A percentile compares a stretch with the other conserved stretches of the same genome.
Conservation (phyloP, 2,113 vertebrate species). For the Procavia capensis region DNA sequence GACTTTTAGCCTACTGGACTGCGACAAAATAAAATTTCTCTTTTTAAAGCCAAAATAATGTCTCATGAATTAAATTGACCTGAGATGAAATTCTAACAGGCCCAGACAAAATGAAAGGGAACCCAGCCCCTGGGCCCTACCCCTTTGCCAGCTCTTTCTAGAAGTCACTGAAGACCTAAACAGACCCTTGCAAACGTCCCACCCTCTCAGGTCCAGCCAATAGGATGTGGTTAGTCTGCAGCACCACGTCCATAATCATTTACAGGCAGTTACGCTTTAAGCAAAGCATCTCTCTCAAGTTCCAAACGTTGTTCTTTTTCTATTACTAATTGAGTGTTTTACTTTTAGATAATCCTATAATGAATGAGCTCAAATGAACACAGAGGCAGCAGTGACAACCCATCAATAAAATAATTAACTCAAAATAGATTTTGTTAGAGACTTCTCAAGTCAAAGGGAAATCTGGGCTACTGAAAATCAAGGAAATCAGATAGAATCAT, state of each 20-base stretch:
- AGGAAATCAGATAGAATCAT: slow-evolving; percentile 59
- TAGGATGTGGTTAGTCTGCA: neutral
- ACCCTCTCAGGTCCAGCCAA: neutral
- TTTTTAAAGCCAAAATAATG: no score
- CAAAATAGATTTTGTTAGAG: slow-evolving; percentile 65
- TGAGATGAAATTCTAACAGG: slow-evolving; percentile 25
- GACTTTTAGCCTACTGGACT: no score
- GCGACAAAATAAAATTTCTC: no score
- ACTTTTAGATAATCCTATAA: slow-evolving; percentile 74
- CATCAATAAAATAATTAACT: slow-evolving; percentile 75
- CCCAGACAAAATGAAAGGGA: slow-evolving; percentile 25
- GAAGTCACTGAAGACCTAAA: neutral
- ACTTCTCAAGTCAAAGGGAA: slow-evolving; percentile 66
- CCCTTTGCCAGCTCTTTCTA: neutral
- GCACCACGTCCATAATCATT: neutral
- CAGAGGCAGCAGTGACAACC: slow-evolving; percentile 68
- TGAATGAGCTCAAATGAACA: slow-evolving; percentile 70
- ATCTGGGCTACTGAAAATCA: slow-evolving; percentile 69
- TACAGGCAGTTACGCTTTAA: slow-evolving; percentile 31
- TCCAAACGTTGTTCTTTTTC: slow-evolving; percentile 59
- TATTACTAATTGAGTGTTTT: slow-evolving; percentile 70
- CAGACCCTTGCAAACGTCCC: neutral
- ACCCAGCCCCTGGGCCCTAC: neutral
- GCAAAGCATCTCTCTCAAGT: slow-evolving; percentile 60
- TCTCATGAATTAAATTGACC: neutral